Base-by-base conservation (phyloP, 2,888 invertebrate species). In the Mimumesa dahlbomi region DNA sequence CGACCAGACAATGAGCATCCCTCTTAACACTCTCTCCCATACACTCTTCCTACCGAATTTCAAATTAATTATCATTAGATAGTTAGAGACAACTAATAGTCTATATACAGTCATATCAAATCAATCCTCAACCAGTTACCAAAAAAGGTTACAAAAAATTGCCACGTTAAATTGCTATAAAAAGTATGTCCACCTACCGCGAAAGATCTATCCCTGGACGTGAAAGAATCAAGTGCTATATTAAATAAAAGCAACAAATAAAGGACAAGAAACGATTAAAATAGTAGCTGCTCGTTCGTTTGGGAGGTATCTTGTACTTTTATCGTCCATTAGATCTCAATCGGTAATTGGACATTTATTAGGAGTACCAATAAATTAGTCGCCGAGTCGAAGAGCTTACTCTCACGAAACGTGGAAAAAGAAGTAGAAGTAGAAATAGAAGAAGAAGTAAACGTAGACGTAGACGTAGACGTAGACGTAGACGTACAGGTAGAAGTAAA, bases 281-380 rank as follows among this genome's bases (percentile, higher is more conserved):
- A 52, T 36, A 48, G 46, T 50, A 50, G 34, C 18, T 46, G 14
- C 31, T 14, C 45, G 25, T 43, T n/a, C 14, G 34, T 50, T 42
- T 46, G 38, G 48, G 3, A 36, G 9, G 6, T 29, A 29, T 29
- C 29, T 38, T 22, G 25, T 38, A 9, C 42, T 38, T 43, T 34
- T 29, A 25, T 48, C 6, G 29, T 19, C 21, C 25, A 18, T 19
- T 49, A 5, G 50, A 68, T 75, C 79, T 69, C 82, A 49, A 63
- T 63, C 63, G 72, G 73, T 82, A 76, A 77, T 53, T 68, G 74
- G 76, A 76, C 79, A 66, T 61, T 58, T 38, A 73, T 68, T 80
- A 80, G 68, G 52, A 78, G 59, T 84, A 83, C 81, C 84, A 88
- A 87, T 87, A 88, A 87, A 87, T 88, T 86, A 88, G 81, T 86